phyloP scores from a whole-genome alignment of 2,888 invertebrate genomes.

The Pollenia angustigena region DNA sequence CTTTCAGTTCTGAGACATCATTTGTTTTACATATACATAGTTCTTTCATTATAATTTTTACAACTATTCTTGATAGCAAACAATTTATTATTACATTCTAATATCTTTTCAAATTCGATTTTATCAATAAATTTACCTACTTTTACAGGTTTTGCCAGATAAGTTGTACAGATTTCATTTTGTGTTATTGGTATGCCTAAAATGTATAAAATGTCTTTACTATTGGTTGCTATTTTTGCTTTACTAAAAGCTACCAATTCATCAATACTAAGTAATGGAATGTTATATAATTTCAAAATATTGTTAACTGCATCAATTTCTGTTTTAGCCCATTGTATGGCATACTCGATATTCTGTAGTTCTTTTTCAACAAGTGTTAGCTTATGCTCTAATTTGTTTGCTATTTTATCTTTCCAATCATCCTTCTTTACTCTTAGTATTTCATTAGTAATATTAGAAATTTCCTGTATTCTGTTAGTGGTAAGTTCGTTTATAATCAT shows the following conservation, averaged over 20 bases:
- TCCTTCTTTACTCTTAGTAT: too few relatives aligned
- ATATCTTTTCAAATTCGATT: too few relatives aligned
- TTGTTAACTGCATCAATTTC: conserved; percentile 59
- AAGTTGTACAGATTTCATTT: conserved; percentile 19
- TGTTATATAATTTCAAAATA: conserved; percentile 62
- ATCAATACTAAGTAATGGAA: conserved; percentile 64
- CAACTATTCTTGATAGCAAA: conserved; percentile 18
- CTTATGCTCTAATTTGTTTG: too few relatives aligned
- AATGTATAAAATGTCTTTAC: conserved; percentile 44
- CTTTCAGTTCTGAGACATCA: too few relatives aligned
- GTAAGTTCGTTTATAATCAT: too few relatives aligned
- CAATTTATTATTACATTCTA: conserved; percentile 14
- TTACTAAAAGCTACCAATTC: conserved; percentile 53
- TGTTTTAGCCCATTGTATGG: conserved; percentile 56
- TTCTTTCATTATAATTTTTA: too few relatives aligned
- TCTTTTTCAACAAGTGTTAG: conserved; percentile 6
- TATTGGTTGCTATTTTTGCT: conserved; percentile 51
- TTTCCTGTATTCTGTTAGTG: too few relatives aligned
- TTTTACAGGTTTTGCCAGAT: conserved; percentile 38
- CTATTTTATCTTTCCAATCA: too few relatives aligned
- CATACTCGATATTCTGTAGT: conserved; percentile 33
- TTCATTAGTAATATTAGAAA: too few relatives aligned
- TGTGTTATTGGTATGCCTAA: conserved; percentile 41
- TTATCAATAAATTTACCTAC: conserved; percentile 34
- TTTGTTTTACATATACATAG: too few relatives aligned